Evolutionary conservation across 2,888 invertebrate species (phyloP).

Genomic region (Noctua pronuba): DNA sequence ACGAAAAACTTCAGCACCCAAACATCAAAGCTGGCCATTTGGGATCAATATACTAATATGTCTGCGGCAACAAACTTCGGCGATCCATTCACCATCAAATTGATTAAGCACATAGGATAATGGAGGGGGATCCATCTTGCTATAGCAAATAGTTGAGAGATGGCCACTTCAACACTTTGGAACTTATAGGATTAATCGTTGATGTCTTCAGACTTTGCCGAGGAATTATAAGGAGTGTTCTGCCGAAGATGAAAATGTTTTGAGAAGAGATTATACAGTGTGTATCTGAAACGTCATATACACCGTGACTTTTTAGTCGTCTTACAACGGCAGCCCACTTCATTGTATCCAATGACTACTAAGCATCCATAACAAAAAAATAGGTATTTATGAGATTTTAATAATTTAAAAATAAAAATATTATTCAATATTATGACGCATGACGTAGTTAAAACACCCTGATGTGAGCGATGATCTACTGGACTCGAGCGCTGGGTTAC

Average conservation of each 20-base stretch:
- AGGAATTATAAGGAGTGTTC: constrained; percentile 32
- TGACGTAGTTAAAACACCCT: too few relatives aligned
- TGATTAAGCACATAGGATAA: constrained; percentile 68
- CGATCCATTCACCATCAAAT: constrained; percentile 64
- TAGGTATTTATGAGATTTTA: too few relatives aligned
- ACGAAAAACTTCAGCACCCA: constrained; percentile 42
- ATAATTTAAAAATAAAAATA: too few relatives aligned
- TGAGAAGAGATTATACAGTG: too few relatives aligned
- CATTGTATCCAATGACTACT: too few relatives aligned
- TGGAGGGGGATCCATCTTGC: constrained; percentile 66
- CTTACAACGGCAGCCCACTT: too few relatives aligned
- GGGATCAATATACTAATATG: constrained; percentile 58
- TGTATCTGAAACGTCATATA: too few relatives aligned
- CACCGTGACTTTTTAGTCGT: too few relatives aligned
- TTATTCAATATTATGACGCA: too few relatives aligned
- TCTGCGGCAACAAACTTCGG: constrained; percentile 63
- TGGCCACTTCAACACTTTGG: constrained; percentile 62
- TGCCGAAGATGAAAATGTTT: constrained; percentile 1
- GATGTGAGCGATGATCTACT: too few relatives aligned
- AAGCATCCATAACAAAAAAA: too few relatives aligned
- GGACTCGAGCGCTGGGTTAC: too few relatives aligned
- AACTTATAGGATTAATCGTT: constrained; percentile 65
- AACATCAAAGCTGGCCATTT: constrained; percentile 39
- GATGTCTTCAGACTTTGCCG: constrained; percentile 20
- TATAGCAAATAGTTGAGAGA: constrained; percentile 68